Percentiles rank a stretch among this genome's conserved stretches.
Evolutionary conservation across 1,140 invertebrate species (phyloP).

Genomic region (Cotesia chilonis): DNA sequence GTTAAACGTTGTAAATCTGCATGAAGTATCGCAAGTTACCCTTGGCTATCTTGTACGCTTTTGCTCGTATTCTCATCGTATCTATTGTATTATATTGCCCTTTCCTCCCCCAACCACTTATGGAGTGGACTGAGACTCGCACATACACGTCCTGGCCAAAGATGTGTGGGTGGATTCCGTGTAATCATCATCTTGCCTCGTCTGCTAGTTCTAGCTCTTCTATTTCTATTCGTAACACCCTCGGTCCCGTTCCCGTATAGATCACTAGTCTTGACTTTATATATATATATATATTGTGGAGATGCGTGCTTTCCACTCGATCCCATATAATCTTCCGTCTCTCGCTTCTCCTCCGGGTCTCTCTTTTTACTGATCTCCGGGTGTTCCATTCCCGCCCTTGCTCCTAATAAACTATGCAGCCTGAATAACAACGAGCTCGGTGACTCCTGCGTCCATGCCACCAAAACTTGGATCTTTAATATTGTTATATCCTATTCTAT

Average conservation of each 20-base stretch:
- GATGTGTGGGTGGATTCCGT: neutral
- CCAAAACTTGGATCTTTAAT: constrained; percentile 21
- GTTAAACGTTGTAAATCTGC: constrained; percentile 56
- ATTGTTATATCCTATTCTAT: constrained; percentile 29
- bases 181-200: constrained; percentile 2
- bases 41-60: constrained; percentile 41
- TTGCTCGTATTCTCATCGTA: constrained; percentile 29
- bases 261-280: no score
- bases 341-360: constrained; percentile 40
- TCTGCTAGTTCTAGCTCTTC: constrained; percentile 12
- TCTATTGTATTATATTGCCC: constrained; percentile 21
- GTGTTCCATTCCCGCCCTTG: neutral
- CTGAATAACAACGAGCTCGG: constrained; percentile 55
- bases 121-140: neutral
- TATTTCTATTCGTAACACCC: constrained; percentile 7
- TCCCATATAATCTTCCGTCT: constrained; percentile 53
- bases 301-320: constrained; percentile 39
- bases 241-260: neutral
- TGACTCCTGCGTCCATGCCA: constrained; percentile 39
- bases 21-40: constrained; percentile 53
- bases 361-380: neutral
- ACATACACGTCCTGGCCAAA: neutral
- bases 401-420: constrained; percentile 56
- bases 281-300: constrained; percentile 26
- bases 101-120: neutral